Evolutionary conservation across 2,113 vertebrate species (phyloP).

Genomic region (Pungitius pungitius): DNA sequence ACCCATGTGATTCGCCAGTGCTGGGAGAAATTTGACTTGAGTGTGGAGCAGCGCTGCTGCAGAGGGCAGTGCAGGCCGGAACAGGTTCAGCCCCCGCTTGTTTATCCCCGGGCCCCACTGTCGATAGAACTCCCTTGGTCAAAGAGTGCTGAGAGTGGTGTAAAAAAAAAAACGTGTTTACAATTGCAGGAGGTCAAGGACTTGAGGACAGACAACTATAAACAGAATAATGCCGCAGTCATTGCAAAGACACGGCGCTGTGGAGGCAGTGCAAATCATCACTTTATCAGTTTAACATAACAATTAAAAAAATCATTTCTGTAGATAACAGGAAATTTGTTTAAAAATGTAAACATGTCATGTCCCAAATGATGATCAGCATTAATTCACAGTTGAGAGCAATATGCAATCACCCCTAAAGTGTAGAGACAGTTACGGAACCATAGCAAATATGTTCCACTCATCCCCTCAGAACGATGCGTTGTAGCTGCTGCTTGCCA

Average conservation of each 20-base stretch:
- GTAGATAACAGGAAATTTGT: not conserved
- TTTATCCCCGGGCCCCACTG: slow-evolving; percentile 93
- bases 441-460: slow-evolving; percentile 6
- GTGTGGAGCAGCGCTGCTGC: slow-evolving; percentile 87
- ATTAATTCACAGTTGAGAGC: not conserved
- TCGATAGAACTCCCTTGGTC: slow-evolving; percentile 89
- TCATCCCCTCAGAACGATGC: slow-evolving; percentile 45
- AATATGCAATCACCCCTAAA: not conserved
- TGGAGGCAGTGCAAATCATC: slow-evolving; percentile 23
- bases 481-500: slow-evolving; percentile 51
- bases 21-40: slow-evolving; percentile 85
- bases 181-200: slow-evolving; percentile 94
- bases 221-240: slow-evolving; percentile 89
- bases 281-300: slow-evolving; percentile 15
- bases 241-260: slow-evolving; percentile 79
- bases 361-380: not conserved
- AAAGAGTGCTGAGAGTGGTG: slow-evolving; percentile 87
- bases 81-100: slow-evolving; percentile 93
- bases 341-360: not conserved
- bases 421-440: not conserved
- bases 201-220: slow-evolving; percentile 95
- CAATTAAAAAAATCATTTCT: not conserved
- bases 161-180: slow-evolving; percentile 88
- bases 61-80: slow-evolving; percentile 95
- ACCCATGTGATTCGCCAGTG: slow-evolving; percentile 73